Base-by-base conservation (phyloP, 30 jellyfish, hydroid and myxozoan genomes). In the Rhopilema esculentum region DNA sequence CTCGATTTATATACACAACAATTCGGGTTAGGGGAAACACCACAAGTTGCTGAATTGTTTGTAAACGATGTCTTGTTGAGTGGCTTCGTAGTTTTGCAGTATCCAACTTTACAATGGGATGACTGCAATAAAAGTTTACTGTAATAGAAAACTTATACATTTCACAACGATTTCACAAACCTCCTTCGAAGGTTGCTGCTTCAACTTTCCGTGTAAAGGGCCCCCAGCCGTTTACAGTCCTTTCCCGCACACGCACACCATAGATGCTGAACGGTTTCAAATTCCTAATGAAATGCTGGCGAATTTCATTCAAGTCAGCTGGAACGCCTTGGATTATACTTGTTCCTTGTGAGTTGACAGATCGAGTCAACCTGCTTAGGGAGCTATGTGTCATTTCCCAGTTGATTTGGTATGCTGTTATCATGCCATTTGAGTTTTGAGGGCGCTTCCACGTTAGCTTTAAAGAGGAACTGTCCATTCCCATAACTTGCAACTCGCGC, bases 211-310 rank as follows among this genome's bases (percentile, higher is more conserved):
- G 27, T 9, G 97, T 69, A 40, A 49, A 87, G 19, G 88, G 87
- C 8, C 98, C 98, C 98, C 98, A 93, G 65, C 98, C 98, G 4
- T 31, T 74, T 4, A 66, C 77, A 0, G 98, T 93, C 28, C 87
- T 66, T 62, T 93, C 98, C 70, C 95, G 85, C 8, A 93, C 97
- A 29, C 84, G 73, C 53, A 93, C 50, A 24, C 70, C 53, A 49
- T 88, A 93, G 2, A 40, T 63, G 67, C 89, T 83, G 77, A 50
- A 88, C 27, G 98, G 95, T 20, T 76, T 69, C 49, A 93, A 73
- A 52, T 82, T 86, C 73, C 62, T 50, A 26, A 91, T 62, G 53
- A 83, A 49, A 66, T 75, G 82, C 25, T 79, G 75, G 31, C 95
- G 70, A 16, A 68, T 68, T 62, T 52, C 69, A 23, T 28, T 61